These are phyloP conservation scores for Anser cygnoides DNA, from an alignment of 2,113 vertebrate genomes.

Conservation along the genomic window DNA sequence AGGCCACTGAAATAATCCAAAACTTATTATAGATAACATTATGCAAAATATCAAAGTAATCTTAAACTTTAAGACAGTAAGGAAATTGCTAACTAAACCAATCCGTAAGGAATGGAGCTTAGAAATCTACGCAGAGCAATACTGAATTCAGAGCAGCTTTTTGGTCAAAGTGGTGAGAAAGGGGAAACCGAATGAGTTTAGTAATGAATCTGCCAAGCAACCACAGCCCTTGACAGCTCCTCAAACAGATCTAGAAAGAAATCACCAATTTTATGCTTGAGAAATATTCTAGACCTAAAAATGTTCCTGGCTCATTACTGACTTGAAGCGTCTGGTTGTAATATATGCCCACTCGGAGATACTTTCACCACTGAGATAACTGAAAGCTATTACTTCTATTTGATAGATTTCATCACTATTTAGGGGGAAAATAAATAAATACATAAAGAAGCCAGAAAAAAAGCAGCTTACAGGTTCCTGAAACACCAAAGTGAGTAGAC, in stretches of 20 bases:
- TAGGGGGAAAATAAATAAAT: background rate
- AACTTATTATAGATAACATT: background rate
- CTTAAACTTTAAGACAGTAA: constrained; percentile 1
- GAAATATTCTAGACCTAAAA: background rate
- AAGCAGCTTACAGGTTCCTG: background rate
- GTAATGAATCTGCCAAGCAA: background rate
- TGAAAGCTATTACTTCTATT: background rate
- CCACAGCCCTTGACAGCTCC: background rate
- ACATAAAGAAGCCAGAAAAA: background rate
- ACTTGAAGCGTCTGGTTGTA: background rate
- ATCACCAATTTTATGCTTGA: background rate
- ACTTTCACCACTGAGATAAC: background rate
- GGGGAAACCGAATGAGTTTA: background rate
- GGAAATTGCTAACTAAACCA: constrained; percentile 6
- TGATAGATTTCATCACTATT: background rate
- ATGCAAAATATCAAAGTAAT: background rate
- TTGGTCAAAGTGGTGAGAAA: background rate
- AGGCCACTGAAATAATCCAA: background rate
- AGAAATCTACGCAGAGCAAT: background rate
- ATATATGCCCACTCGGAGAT: background rate
- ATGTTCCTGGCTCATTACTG: background rate
- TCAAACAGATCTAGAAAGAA: background rate
- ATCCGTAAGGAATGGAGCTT: background rate
- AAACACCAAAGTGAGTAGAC: background rate
- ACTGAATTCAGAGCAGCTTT: background rate